These are phyloP conservation scores for Dendropsophus ebraccatus DNA, from an alignment of 2,113 vertebrate genomes.

Conservation along the genomic window DNA sequence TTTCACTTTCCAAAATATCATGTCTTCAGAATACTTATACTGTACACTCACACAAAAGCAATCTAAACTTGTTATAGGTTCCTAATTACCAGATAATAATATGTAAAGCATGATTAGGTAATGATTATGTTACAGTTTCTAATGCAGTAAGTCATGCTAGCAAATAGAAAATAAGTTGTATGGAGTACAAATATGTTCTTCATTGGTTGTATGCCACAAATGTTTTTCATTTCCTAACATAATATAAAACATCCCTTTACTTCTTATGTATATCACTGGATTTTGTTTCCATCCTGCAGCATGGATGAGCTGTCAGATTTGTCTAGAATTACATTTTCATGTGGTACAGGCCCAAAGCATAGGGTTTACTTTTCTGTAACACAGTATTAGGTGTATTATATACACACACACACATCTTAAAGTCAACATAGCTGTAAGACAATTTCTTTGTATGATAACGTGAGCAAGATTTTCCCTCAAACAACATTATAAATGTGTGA, in stretches of 20 bases:
- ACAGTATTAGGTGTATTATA: too few relatives aligned
- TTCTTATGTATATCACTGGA: slow-evolving; percentile 62
- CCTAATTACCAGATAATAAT: background rate
- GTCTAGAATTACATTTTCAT: slow-evolving; percentile 29
- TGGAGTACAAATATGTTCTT: slow-evolving; percentile 69
- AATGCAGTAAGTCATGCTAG: slow-evolving; percentile 57
- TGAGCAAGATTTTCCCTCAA: too few relatives aligned
- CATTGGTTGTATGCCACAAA: slow-evolving; percentile 65
- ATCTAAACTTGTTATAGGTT: background rate
- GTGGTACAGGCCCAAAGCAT: too few relatives aligned
- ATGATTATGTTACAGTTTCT: background rate
- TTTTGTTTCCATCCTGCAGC: slow-evolving; percentile 62
- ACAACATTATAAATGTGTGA: too few relatives aligned
- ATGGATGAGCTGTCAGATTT: slow-evolving; percentile 43
- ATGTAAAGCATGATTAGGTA: background rate
- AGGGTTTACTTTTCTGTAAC: too few relatives aligned
- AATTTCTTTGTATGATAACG: too few relatives aligned
- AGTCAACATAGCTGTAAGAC: too few relatives aligned
- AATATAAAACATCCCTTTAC: slow-evolving; percentile 67
- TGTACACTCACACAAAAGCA: background rate
- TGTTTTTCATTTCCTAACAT: slow-evolving; percentile 64
- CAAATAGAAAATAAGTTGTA: slow-evolving; percentile 64
- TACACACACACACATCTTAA: too few relatives aligned
- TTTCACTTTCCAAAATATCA: background rate
- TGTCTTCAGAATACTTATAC: background rate